phyloP scores from a whole-genome alignment of 1,140 invertebrate genomes.

The Planococcus citri region DNA sequence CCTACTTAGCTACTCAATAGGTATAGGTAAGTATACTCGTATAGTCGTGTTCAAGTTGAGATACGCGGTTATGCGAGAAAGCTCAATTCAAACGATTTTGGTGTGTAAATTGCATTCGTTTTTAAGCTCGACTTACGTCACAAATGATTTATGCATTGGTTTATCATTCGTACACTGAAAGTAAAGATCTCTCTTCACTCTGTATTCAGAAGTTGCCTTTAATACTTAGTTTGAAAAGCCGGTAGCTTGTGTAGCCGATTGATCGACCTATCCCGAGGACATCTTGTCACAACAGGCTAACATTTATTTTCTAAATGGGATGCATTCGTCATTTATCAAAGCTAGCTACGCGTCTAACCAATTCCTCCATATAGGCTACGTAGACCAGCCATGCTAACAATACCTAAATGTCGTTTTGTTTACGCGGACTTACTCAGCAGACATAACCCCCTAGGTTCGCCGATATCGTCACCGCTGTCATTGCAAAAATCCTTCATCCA shows the following conservation, averaged over 20 bases:
- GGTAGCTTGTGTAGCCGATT: constrained; percentile 12
- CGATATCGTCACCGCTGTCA: background rate
- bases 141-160: constrained; percentile 17
- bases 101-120: background rate
- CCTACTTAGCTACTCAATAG: no score
- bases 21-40: no score
- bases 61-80: no score
- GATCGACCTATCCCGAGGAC: constrained; percentile 14
- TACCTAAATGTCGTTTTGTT: background rate
- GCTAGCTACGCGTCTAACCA: background rate
- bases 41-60: no score
- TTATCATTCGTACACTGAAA: constrained; percentile 9
- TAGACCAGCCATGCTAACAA: background rate
- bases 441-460: background rate
- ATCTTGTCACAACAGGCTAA: constrained; percentile 19
- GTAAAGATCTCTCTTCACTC: constrained; percentile 1
- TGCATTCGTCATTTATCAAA: constrained; percentile 16
- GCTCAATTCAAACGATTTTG: background rate
- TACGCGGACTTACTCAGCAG: background rate
- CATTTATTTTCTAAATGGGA: constrained; percentile 19
- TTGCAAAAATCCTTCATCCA: background rate
- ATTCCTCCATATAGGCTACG: background rate
- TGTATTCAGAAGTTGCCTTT: background rate
- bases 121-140: constrained; percentile 19
- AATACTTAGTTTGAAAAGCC: background rate